Evolutionary conservation across 2,888 invertebrate species (phyloP).

Genomic region (Caradrina clavipalpis): DNA sequence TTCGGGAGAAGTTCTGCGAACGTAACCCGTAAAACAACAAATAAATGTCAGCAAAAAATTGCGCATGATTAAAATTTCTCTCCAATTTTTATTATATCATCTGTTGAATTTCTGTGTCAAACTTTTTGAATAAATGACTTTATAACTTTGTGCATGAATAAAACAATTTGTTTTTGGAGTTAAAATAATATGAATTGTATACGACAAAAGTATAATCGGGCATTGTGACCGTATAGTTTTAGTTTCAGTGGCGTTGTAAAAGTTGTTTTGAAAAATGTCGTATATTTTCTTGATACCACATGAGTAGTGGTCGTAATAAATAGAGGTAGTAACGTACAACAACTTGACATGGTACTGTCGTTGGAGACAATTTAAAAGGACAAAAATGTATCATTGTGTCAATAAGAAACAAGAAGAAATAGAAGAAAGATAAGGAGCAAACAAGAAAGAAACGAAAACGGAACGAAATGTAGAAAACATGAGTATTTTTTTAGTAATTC

Average conservation of each 20-base stretch:
- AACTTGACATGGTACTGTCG: constrained; percentile 27
- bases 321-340: constrained; percentile 25
- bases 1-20: constrained; percentile 7
- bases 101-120: constrained; percentile 12
- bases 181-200: constrained; percentile 15
- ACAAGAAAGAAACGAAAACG: neutral
- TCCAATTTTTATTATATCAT: neutral
- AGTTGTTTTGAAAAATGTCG: constrained; percentile 39
- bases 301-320: constrained; percentile 36
- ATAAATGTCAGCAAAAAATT: constrained; percentile 1
- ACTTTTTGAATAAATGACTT: constrained; percentile 47
- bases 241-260: constrained; percentile 6
- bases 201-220: constrained; percentile 17
- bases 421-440: too few species aligned
- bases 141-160: constrained; percentile 31
- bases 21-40: neutral
- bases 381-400: constrained; percentile 3
- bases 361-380: constrained; percentile 14
- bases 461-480: neutral
- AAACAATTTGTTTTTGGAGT: constrained; percentile 33
- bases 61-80: neutral
- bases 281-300: constrained; percentile 38
- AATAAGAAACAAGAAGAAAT: neutral
- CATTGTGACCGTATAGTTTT: constrained; percentile 17
- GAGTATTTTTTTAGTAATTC: neutral